Base-by-base conservation (phyloP, 2,888 invertebrate species). In the Scaptomyza tumidula region DNA sequence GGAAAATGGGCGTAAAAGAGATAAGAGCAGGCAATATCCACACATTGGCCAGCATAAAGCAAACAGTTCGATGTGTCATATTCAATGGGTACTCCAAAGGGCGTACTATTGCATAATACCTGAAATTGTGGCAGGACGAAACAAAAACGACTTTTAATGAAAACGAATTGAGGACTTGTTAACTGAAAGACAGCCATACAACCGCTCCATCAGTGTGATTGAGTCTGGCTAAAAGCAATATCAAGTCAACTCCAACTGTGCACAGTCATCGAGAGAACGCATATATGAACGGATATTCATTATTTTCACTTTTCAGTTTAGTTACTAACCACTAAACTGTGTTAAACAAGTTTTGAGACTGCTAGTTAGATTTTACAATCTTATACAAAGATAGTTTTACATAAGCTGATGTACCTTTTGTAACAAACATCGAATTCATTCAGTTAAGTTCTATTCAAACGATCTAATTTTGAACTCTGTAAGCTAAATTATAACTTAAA, bases 21-120 rank as follows among this genome's bases (percentile, higher is more conserved):
- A 99, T 96, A 62, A 98, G 92, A 0, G 97, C 97, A 0, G 98
- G 98, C 72, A 97, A 95, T 86, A 97, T 95, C 98, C 98, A 99
- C 0, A 98, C 98, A 1, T 96, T 95, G 31, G 96, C 95, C 59
- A 98, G 91, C 97, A 97, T 97, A 45, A 97, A 94, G 1, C 95
- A 95, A 0, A 97, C 93, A 39, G 95, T 94, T 11, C 95, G 94
- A 61, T 96, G 96, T 0, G 98, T 98, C 97, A 98, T 98, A 76
- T 97, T 97, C 78, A 97, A 92, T 0, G 98, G 98, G 92, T 98
- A 99, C 91, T 98, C 97, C 79, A 98, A 91, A 0, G 98, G 98
- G 80, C 98, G 96, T 16, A 98, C 97, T 68, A 98, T 98, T 5
- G 98, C 98, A 91, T 97, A 98, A 90, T 97, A 98, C 83, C 97